Base-by-base conservation (phyloP, 35 echinoderm and acorn worm species). In the Acanthaster planci region DNA sequence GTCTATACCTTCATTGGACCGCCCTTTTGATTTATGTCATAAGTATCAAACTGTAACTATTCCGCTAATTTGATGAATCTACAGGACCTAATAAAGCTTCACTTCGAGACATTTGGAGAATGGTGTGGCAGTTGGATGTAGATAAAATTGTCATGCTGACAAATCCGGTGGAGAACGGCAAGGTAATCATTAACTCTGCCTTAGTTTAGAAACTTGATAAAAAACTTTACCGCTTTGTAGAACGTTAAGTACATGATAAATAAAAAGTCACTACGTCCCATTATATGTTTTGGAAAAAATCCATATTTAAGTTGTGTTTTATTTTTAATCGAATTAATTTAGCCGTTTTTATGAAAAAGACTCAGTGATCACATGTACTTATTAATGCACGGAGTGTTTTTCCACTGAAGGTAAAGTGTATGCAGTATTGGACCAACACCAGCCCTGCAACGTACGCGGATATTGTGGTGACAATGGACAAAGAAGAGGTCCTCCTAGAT, bases 81-180 rank as follows among this genome's bases (percentile, higher is more conserved):
- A 14, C 64, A 94, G 94, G 95, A 26, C 95, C 95, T 2, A 93
- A 93, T 31, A 77, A 85, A 23, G 91, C 79, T 52, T 90, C 95
- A 7, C 86, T 93, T 2, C 78, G 88, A 67, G 95, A 97, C 86
- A 85, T 97, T 55, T 97, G 95, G 95, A 82, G 95, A 53, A 97
- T 97, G 95, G 30, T 97, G 12, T 97, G 95, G 95, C 88, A 97
- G 52, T 75, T 91, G 34, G 37, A 84, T 56, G 76, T 83, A 17
- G 76, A 76, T 26, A 81, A 88, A 42, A 93, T 97, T 35, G 75
- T 97, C 29, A 97, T 97, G 95, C 80, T 93, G 0, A 93, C 95
- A 0, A 93, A 97, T 68, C n/a, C 90, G 15, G 81, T 91, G 21
- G 95, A 97, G 51, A 80, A 77, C 50, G 91, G 86, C 37, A 97